A percentile compares a stretch with the other conserved stretches of the same genome.
phyloP scores from a whole-genome alignment of 2,888 invertebrate species.

The Anaspis maculata region DNA sequence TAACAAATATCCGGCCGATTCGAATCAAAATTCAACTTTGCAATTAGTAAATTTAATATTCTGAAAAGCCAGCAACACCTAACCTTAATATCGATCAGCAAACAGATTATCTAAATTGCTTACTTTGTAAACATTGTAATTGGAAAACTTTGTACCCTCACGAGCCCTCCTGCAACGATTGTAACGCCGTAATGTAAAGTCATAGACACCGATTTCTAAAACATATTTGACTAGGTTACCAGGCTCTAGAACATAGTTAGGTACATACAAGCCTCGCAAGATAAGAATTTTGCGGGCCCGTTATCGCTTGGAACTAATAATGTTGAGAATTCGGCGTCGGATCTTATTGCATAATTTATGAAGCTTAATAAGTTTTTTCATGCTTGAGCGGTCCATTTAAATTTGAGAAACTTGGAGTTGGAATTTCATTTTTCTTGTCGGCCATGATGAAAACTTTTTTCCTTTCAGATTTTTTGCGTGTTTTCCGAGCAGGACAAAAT shows the following conservation, averaged over 20 bases:
- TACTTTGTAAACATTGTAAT: constrained; percentile 38
- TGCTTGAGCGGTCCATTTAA: constrained; percentile 2
- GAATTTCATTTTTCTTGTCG: constrained; percentile 8
- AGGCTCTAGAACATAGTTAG: not conserved
- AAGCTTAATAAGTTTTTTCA: constrained; percentile 5
- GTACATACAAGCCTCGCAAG: constrained; percentile 3
- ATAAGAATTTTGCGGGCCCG: constrained; percentile 8
- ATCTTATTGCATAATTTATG: constrained; percentile 4
- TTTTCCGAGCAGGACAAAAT: constrained; percentile 9
- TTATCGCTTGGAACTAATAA: constrained; percentile 3
- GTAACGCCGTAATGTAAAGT: constrained; percentile 11
- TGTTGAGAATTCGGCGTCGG: constrained; percentile 6
- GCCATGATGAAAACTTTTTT: constrained; percentile 6
- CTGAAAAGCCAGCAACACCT: constrained; percentile 29
- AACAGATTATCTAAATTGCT: constrained; percentile 40
- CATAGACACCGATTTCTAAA: constrained; percentile 13
- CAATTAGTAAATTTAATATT: constrained; percentile 33
- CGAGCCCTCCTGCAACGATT: constrained; percentile 19
- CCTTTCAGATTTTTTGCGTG: constrained; percentile 4
- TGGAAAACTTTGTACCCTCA: constrained; percentile 32
- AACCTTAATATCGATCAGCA: constrained; percentile 34
- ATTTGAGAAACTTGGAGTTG: constrained; percentile 5
- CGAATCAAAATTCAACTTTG: constrained; percentile 28
- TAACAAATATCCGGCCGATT: constrained; percentile 27
- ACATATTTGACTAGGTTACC: no score